A percentile compares a stretch with the other conserved stretches of the same genome.
These are phyloP conservation scores for Epiperipatus broadwayi DNA, from an alignment of 2,888 invertebrate species.

Conservation along the genomic window DNA sequence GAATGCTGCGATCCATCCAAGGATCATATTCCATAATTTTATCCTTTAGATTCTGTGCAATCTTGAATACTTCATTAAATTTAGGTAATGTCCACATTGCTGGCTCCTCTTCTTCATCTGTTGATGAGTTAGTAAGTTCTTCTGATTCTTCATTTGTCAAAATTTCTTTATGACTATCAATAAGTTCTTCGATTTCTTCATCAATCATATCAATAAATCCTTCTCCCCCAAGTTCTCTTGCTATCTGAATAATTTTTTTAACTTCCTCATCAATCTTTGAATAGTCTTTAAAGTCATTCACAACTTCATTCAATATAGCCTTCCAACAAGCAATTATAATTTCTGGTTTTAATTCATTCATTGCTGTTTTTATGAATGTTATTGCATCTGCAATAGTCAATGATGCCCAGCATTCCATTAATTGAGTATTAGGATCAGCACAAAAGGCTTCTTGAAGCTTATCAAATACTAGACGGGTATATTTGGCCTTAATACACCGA, in stretches of 20 bases:
- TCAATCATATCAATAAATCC: conserved; percentile 12
- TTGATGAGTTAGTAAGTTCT: conserved; percentile 9
- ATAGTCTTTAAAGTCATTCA: conserved; percentile 6
- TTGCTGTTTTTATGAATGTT: conserved; percentile 9
- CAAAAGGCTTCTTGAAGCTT: conserved; percentile 14
- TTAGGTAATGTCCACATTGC: no score
- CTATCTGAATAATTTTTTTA: no score
- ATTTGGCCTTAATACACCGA: conserved; percentile 15
- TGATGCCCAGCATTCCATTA: conserved; percentile 15
- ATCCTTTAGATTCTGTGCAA: no score
- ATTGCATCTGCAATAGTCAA: conserved; percentile 13
- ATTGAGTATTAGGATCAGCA: conserved; percentile 12
- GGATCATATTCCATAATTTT: no score
- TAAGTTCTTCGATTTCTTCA: conserved; percentile 10
- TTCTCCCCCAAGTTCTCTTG: conserved; percentile 12
- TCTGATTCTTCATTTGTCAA: conserved; percentile 13
- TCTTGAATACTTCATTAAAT: no score
- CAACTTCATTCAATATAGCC: conserved; percentile 15
- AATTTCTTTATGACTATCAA: neutral
- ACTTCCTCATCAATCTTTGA: conserved; percentile 11
- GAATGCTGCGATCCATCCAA: no score
- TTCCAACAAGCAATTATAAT: conserved; percentile 12
- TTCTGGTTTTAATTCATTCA: conserved; percentile 14
- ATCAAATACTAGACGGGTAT: conserved; percentile 13
- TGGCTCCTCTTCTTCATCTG: conserved; percentile 9